Conservation (phyloP, 1,140 invertebrate species). For the Saxidomus purpurata region DNA sequence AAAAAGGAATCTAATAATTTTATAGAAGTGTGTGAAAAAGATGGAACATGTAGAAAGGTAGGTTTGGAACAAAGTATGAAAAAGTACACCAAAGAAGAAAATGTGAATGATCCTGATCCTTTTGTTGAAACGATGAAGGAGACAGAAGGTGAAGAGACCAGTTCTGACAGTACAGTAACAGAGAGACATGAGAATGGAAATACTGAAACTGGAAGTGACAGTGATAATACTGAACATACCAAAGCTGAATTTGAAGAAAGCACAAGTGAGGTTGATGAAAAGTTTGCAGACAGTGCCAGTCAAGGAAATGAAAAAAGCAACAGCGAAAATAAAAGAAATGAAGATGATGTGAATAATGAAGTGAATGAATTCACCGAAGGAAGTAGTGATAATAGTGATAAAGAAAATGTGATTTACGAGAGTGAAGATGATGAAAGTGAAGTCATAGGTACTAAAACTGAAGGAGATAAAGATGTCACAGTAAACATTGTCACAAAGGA, state of each 20-base stretch:
- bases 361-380: not conserved
- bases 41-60: conserved; percentile 4
- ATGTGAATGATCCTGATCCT: not conserved
- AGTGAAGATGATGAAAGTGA: not conserved
- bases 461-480: not conserved
- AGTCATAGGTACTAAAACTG: not conserved
- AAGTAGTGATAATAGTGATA: not conserved
- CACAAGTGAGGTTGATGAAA: conserved; percentile 11
- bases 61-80: conserved; percentile 52
- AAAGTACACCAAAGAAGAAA: conserved; percentile 52
- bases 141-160: not conserved
- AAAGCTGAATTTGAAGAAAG: conserved; percentile 4
- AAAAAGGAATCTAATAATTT: not conserved
- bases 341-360: not conserved
- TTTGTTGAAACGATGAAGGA: not conserved
- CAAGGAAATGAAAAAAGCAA: not conserved
- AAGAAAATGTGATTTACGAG: not conserved
- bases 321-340: not conserved
- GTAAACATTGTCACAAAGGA: not conserved
- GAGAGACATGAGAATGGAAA: conserved; percentile 10
- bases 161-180: not conserved
- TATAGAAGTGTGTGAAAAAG: conserved; percentile 7
- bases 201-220: not conserved
- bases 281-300: not conserved
- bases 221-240: not conserved